Evolutionary conservation across 1,140 invertebrate species (phyloP).

Genomic region (Dendroctonus ponderosae): DNA sequence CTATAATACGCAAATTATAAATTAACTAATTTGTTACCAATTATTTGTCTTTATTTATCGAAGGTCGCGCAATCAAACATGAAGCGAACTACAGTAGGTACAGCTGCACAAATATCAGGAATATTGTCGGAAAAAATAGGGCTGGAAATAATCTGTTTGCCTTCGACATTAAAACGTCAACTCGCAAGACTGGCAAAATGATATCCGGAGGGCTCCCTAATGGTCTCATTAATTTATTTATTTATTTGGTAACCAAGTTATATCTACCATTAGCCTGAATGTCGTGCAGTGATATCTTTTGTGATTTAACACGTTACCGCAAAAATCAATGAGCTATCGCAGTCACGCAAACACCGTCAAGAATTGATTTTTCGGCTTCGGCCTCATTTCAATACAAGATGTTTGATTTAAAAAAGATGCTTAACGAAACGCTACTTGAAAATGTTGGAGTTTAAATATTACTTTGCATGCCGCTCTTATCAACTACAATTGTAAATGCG

Average conservation of each 20-base stretch:
- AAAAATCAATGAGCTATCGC: conserved; percentile 26
- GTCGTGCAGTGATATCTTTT: conserved; percentile 27
- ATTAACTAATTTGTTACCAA: too few relatives aligned
- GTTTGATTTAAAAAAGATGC: too few relatives aligned
- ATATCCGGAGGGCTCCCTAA: conserved; percentile 18
- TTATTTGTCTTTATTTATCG: too few relatives aligned
- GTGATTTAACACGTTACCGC: conserved; percentile 27
- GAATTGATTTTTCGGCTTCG: conserved; percentile 10
- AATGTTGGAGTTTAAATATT: too few relatives aligned
- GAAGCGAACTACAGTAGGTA: too few relatives aligned
- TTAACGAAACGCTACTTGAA: too few relatives aligned
- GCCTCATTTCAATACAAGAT: not conserved
- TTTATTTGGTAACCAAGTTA: conserved; percentile 26
- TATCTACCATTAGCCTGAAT: conserved; percentile 26
- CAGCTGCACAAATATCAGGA: conserved; percentile 16
- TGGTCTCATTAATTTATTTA: conserved; percentile 33
- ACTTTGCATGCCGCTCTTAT: too few relatives aligned
- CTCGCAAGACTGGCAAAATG: conserved; percentile 8
- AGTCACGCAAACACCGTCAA: conserved; percentile 19
- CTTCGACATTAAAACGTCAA: conserved; percentile 27
- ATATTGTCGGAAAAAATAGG: conserved; percentile 15
- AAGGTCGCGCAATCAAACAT: too few relatives aligned
- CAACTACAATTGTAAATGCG: too few relatives aligned
- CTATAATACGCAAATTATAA: too few relatives aligned
- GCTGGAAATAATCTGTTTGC: conserved; percentile 18